Base-by-base conservation (phyloP, 2,113 vertebrate genomes). In the Symphodus melops region DNA sequence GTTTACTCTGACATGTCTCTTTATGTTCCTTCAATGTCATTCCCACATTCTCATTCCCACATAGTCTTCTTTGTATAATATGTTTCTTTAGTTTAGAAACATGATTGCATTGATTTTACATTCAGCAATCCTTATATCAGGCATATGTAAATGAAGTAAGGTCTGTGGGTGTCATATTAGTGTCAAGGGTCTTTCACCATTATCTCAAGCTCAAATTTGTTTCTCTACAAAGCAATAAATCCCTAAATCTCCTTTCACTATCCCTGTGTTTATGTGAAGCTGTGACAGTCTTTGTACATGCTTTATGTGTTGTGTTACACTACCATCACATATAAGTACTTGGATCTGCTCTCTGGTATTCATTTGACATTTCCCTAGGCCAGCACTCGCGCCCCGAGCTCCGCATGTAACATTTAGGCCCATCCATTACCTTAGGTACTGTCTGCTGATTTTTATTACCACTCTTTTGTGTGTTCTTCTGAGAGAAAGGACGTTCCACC, bases 361-460 rank as follows among this genome's bases (percentile, higher is more conserved):
- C 84, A 44, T 71, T 65, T 87, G 88, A 92, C 91, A 91, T 92
- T 92, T 87, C 60, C 78, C 72, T 56, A 80, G 75, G 71, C 81
- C 81, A 51, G 36, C 75, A 75, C 52, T 76, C 73, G 42, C n/a
- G 64, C 76, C 75, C 62, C 4, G 7, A 72, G 85, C 77, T 68
- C 77, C 46, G 16, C 58, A n/a, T 64, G 64, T 68, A 74, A 68
- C 69, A 53, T 41, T 33, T 73, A 81, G 81, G 56, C 72, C 75
- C 55, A 86, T 91, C 86, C 77, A 84, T 92, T 91, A 90, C 69
- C 64, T 72, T 72, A 80, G 78, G 82, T 85, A 74, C 82, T 72
- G 77, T 79, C 61, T 59, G 68, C 53, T 86, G 85, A 88, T 85
- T 83, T 83, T 91, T 91, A 90, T 86, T 83, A 88, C 85, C 74